Conservation (phyloP, 2,888 invertebrate genomes). For the Tipula unca region DNA sequence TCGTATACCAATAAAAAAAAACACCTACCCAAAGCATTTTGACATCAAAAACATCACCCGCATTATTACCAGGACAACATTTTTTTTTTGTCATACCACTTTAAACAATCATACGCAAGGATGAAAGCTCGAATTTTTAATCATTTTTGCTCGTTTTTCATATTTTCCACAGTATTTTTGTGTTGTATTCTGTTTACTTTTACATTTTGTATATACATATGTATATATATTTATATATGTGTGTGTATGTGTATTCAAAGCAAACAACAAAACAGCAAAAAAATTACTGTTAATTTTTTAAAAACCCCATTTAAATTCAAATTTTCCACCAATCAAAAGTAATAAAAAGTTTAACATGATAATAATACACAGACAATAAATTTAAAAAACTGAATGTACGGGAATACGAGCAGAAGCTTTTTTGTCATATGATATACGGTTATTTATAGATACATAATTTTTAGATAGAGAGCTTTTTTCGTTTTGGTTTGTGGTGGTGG, state of each 20-base stretch:
- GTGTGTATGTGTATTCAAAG: not conserved
- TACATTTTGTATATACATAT: not conserved
- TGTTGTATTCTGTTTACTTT: not conserved
- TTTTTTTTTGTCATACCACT: not conserved
- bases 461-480: not conserved
- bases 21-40: not conserved
- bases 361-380: not conserved
- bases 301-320: not conserved
- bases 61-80: not conserved
- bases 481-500: not conserved
- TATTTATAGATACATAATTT: not conserved
- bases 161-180: not conserved
- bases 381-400: too few species aligned
- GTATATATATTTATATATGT: not conserved
- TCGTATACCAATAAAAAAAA: not conserved
- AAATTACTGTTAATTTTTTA: not conserved
- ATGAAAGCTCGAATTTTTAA: not conserved
- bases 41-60: not conserved
- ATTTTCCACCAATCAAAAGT: conserved; percentile 8
- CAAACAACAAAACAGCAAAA: not conserved
- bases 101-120: not conserved
- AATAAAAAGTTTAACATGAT: conserved; percentile 8
- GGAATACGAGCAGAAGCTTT: not conserved
- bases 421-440: not conserved
- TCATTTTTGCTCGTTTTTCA: not conserved